Percentiles rank a stretch among this genome's conserved stretches.
phyloP scores from a whole-genome alignment of 2,888 invertebrate species.

The Lasioglossum lativentre region DNA sequence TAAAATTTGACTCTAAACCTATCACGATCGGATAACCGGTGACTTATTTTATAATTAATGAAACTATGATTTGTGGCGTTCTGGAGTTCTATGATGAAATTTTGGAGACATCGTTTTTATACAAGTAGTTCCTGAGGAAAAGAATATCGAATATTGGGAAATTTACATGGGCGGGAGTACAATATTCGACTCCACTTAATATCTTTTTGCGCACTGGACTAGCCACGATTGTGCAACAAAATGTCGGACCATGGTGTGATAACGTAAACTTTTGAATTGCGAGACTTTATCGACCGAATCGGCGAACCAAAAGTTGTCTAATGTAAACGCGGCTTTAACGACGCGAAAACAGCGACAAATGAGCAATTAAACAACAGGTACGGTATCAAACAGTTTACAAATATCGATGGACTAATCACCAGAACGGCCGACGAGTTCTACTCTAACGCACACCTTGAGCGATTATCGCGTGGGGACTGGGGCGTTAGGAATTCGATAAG shows the following conservation, averaged over 20 bases:
- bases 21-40: no score
- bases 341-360: neutral
- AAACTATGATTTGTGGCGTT: no score
- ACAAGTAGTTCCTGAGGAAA: no score
- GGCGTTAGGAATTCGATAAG: conserved; percentile 45
- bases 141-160: no score
- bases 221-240: neutral
- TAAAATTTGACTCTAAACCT: no score
- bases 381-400: conserved; percentile 41
- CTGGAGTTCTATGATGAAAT: no score
- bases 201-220: neutral
- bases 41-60: no score
- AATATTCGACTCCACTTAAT: no score
- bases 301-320: neutral
- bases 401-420: conserved; percentile 47
- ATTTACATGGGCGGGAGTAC: no score
- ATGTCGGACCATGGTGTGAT: neutral
- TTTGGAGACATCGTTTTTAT: no score
- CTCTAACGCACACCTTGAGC: conserved; percentile 38
- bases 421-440: conserved; percentile 25
- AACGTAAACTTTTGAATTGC: neutral
- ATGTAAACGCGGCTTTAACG: neutral
- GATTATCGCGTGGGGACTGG: conserved; percentile 45
- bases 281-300: neutral
- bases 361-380: neutral